Evolutionary conservation across 2,888 invertebrate genomes (phyloP).

Genomic region (Tetrapedia diversipes): DNA sequence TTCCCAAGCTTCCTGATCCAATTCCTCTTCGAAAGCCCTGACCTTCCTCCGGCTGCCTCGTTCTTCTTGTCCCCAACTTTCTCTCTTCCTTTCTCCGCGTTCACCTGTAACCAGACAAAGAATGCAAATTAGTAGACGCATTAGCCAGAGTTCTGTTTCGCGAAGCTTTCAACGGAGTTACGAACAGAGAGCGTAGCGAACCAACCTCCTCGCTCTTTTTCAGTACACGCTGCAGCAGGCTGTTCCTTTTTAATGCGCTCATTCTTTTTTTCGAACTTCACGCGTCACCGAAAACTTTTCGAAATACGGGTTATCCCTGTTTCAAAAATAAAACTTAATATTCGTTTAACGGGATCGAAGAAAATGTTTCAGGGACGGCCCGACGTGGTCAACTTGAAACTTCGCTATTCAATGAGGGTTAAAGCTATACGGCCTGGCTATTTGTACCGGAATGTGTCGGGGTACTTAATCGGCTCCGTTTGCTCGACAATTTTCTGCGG

Average conservation of each 20-base stretch:
- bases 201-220: constrained; percentile 58
- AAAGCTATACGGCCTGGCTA: not conserved
- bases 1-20: constrained; percentile 60
- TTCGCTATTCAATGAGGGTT: not conserved
- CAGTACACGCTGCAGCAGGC: constrained; percentile 62
- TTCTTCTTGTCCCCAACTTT: not conserved
- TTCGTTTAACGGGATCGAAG: not conserved
- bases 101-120: constrained; percentile 19
- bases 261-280: constrained; percentile 4
- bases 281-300: no score
- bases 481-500: not conserved
- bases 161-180: not conserved
- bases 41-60: not conserved
- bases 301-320: no score
- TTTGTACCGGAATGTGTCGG: constrained; percentile 29
- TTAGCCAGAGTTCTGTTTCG: not conserved
- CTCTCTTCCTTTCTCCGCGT: not conserved
- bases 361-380: not conserved
- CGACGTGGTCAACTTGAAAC: not conserved
- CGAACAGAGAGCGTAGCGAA: not conserved
- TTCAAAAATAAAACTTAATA: not conserved
- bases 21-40: constrained; percentile 23
- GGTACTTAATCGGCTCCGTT: not conserved
- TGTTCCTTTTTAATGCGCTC: constrained; percentile 58
- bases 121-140: not conserved